Evolutionary conservation across 2,797 vertebrate genomes (phyloP).

Genomic region (Cynopterus sphinx): DNA sequence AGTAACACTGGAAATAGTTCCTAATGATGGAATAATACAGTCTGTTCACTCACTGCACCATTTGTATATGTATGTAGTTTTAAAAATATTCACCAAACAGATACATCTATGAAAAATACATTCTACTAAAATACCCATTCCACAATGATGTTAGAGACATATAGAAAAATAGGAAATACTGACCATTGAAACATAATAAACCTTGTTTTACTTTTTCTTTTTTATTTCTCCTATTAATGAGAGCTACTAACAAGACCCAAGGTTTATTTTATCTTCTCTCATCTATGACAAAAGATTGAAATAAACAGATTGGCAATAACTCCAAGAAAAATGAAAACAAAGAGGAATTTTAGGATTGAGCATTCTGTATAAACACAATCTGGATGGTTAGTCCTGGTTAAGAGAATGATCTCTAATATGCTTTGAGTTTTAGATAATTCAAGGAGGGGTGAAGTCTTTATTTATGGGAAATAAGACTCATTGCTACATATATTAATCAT

Average conservation of each 20-base stretch:
- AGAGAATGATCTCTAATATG: background rate
- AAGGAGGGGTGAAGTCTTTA: background rate
- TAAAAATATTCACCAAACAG: background rate
- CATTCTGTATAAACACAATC: background rate
- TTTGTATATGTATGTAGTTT: background rate
- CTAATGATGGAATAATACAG: background rate
- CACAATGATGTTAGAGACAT: background rate
- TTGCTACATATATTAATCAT: background rate
- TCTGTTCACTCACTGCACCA: background rate
- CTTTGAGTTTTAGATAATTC: conserved; percentile 17
- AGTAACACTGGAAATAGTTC: background rate
- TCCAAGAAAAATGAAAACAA: conserved; percentile 14
- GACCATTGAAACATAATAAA: conserved; percentile 6
- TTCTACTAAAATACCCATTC: background rate
- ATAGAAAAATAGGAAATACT: background rate
- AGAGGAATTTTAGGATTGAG: background rate
- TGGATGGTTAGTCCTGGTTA: background rate
- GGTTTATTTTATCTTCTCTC: background rate
- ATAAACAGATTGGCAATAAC: conserved; percentile 1
- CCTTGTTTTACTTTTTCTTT: background rate
- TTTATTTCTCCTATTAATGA: conserved; percentile 25
- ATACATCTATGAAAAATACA: conserved; percentile 20
- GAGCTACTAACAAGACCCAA: background rate
- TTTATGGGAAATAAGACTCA: background rate
- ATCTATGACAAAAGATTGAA: background rate